Percentiles rank a stretch among this genome's conserved stretches.
phyloP scores from a whole-genome alignment of 2,113 vertebrate genomes.

The Myocastor coypus region DNA sequence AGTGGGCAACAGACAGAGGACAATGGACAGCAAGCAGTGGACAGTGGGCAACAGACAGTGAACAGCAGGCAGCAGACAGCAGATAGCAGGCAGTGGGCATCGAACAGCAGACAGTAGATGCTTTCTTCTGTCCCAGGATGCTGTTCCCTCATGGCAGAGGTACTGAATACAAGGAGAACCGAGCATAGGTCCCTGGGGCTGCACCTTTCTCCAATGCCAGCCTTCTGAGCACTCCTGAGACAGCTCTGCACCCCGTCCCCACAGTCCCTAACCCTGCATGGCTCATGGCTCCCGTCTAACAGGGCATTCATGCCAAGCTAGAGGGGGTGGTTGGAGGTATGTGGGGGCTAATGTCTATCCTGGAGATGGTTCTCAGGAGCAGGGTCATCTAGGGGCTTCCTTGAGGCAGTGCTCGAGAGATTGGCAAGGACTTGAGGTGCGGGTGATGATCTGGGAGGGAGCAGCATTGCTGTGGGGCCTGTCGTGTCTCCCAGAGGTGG shows the following conservation, averaged over 20 bases:
- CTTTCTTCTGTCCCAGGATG: not conserved
- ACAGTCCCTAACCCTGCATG: no score
- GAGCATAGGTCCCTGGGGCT: not conserved
- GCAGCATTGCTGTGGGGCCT: rapidly evolving
- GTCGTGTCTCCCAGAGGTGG: not conserved
- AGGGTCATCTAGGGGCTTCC: not conserved
- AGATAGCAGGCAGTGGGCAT: no score
- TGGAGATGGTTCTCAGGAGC: not conserved
- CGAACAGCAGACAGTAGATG: not conserved
- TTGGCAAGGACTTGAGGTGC: not conserved
- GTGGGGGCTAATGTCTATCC: not conserved
- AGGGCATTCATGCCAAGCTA: not conserved
- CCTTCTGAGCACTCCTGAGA: rapidly evolving
- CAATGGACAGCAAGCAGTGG: no score
- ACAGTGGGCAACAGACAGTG: no score
- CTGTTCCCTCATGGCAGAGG: not conserved
- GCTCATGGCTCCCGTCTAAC: not conserved
- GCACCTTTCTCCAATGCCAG: rapidly evolving
- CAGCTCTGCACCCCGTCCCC: no score
- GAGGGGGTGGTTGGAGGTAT: no score
- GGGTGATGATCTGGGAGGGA: rapidly evolving
- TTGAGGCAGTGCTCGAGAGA: not conserved
- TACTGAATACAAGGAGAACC: not conserved
- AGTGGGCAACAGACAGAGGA: no score
- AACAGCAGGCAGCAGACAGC: no score